Evolutionary conservation across 2,113 vertebrate species (phyloP), one percentile per base, ranked within the genome.

Genomic region (Cariama cristata): DNA sequence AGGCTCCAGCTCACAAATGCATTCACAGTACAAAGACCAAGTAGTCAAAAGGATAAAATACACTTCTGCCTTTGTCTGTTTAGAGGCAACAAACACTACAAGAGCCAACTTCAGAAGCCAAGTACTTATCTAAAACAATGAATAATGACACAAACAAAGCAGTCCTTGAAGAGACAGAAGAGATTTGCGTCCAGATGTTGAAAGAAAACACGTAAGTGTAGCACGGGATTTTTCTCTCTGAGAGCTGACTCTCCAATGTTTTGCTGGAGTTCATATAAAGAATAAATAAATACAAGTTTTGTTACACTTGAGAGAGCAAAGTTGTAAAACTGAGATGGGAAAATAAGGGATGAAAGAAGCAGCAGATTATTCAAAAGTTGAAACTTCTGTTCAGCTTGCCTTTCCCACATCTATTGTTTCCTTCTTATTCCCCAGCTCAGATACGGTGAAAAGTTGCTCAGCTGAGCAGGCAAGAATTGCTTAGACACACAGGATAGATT

Each of bases 141-240:
- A 69, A 75, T 77, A 73, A 72, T 32, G 23, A 66, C 6, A 8
- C 82, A 95, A 95, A 90, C 55, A 96, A 94, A 94, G 45, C 45
- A 93, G 92, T 92, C 82, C 68, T 96, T 96, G 92, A 95, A 79
- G 49, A 91, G 12, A 92, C 32, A 79, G 53, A 88, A 73, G 71
- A 96, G 30, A 35, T 77, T 68, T 79, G 12, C 91, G 63, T 74
- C 63, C 45, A 75, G 53, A 62, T 68, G 10, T 47, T 94, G 63
- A 95, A 59, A 83, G 45, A 88, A 88, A 85, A 47, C 13, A 74
- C 8, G 55, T 71, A 68, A 86, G 69, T 8, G 20, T 44, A 90
- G 35, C 27, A 82, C 30, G 63, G 8, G 10, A 49, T 75, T 91
- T 79, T 77, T 82, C 47, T 75, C 49, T 90, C 38, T 0, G 0